phyloP scores from a whole-genome alignment of 2,113 vertebrate genomes.

The Cryptomyrus ogoouensis region DNA sequence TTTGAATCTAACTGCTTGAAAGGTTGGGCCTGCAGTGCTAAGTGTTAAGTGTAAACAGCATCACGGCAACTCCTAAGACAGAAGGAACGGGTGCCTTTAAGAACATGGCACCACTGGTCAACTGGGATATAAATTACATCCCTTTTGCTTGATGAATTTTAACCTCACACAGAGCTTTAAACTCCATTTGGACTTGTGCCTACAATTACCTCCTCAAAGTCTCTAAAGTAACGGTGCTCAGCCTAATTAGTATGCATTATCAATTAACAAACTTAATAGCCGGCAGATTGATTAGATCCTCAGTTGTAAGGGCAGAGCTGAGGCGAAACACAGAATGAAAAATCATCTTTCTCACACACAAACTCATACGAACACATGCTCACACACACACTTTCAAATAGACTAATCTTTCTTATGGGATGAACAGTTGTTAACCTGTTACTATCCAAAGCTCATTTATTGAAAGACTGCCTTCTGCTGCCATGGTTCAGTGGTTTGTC shows the following conservation, averaged over 20 bases:
- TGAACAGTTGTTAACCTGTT: background rate
- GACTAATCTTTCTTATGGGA: constrained; percentile 3
- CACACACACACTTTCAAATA: constrained; percentile 21
- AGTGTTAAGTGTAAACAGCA: background rate
- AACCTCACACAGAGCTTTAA: constrained; percentile 98
- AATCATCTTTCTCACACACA: constrained; percentile 73
- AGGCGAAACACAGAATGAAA: constrained; percentile 91
- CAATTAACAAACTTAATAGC: constrained; percentile 99
- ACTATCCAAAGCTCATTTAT: background rate
- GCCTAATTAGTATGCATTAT: constrained; percentile 99
- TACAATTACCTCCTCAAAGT: constrained; percentile 99
- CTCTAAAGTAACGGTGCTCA: constrained; percentile 94
- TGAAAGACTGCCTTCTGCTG: background rate
- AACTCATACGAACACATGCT: constrained; percentile 59
- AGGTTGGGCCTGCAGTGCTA: background rate
- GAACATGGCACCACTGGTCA: constrained; percentile 37
- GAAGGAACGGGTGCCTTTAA: background rate
- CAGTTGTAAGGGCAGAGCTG: constrained; percentile 90
- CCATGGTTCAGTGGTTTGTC: background rate
- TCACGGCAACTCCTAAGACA: background rate
- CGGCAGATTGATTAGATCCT: constrained; percentile 99
- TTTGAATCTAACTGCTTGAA: background rate
- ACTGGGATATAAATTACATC: constrained; percentile 78
- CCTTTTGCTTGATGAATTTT: constrained; percentile 93
- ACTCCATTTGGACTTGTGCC: constrained; percentile 98